Evolutionary conservation across 2,888 invertebrate species (phyloP).

Genomic region (Tanypteryx hageni): DNA sequence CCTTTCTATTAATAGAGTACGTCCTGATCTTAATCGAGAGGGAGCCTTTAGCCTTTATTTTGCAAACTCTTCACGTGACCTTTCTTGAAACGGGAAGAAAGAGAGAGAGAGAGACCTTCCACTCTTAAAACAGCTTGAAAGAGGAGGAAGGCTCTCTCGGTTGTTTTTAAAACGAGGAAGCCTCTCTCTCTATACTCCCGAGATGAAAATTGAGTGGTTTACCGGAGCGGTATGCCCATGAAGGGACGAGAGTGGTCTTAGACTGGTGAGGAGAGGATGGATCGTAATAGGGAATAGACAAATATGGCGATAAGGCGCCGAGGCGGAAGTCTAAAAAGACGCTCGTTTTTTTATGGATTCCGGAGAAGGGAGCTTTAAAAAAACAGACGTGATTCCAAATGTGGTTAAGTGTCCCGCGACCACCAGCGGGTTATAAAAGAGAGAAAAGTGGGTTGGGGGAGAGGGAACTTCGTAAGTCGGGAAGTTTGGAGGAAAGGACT

Average conservation of each 20-base stretch:
- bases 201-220: constrained; percentile 19
- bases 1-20: neutral
- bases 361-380: constrained; percentile 1
- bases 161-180: neutral
- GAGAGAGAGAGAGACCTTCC: neutral
- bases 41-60: constrained; percentile 19
- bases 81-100: constrained; percentile 8
- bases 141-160: neutral
- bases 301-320: constrained; percentile 12
- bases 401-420: constrained; percentile 7
- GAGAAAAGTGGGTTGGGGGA: neutral
- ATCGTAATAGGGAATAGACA: constrained; percentile 21
- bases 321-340: neutral
- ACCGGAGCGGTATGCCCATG: neutral
- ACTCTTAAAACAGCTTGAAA: neutral
- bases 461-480: neutral
- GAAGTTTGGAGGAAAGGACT: neutral
- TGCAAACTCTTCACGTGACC: constrained; percentile 28
- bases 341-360: neutral
- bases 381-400: neutral
- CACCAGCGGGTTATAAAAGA: neutral
- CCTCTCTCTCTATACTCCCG: neutral
- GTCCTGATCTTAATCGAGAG: constrained; percentile 22
- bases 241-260: neutral
- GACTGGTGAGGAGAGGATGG: neutral